These are phyloP conservation scores for Takifugu rubripes DNA, from an alignment of 2,797 vertebrate species.

Conservation along the genomic window DNA sequence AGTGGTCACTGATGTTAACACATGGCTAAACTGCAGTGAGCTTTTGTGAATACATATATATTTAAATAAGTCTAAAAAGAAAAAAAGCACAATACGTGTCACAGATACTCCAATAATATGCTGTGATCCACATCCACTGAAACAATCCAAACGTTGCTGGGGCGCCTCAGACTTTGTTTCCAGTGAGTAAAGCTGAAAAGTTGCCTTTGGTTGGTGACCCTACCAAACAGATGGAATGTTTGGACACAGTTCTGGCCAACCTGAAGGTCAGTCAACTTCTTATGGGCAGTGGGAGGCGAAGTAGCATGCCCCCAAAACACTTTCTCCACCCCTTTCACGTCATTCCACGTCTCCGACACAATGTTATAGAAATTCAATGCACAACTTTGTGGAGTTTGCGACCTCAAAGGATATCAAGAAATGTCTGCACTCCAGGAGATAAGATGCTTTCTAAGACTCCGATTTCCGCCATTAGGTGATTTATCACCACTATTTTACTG, in stretches of 20 bases:
- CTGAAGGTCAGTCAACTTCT: conserved; percentile 55
- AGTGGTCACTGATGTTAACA: conserved; percentile 45
- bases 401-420: conserved; percentile 48
- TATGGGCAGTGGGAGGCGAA: conserved; percentile 63
- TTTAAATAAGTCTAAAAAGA: conserved; percentile 20
- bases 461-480: conserved; percentile 44
- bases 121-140: conserved; percentile 37
- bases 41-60: conserved; percentile 22
- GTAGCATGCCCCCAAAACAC: conserved; percentile 56
- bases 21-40: conserved; percentile 32
- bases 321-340: conserved; percentile 66
- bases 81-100: conserved; percentile 34
- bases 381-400: conserved; percentile 12
- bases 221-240: conserved; percentile 47
- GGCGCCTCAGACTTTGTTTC: conserved; percentile 30
- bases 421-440: conserved; percentile 58
- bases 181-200: conserved; percentile 35
- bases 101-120: conserved; percentile 39
- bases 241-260: conserved; percentile 41
- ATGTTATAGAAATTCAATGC: conserved; percentile 31
- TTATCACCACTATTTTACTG: conserved; percentile 42
- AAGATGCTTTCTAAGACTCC: conserved; percentile 46
- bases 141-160: conserved; percentile 38
- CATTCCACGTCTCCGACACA: conserved; percentile 57
- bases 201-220: conserved; percentile 39